Evolutionary conservation across 2,888 invertebrate genomes (phyloP).

Genomic region (Parnassius apollo): DNA sequence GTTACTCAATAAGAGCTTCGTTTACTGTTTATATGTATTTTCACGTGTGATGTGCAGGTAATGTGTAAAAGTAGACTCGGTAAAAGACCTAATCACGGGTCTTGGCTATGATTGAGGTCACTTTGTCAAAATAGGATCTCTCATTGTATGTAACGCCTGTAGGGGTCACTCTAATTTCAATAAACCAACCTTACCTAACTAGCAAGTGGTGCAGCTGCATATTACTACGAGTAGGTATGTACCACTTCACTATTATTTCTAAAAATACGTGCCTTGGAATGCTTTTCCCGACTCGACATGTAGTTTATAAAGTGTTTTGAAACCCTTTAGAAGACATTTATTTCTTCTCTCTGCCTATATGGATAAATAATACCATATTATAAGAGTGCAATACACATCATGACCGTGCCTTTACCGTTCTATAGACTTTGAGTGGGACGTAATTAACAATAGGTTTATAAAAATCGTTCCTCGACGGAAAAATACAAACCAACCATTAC

Average conservation of each 20-base stretch:
- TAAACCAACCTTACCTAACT: constrained; percentile 54
- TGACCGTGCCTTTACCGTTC: constrained; percentile 81
- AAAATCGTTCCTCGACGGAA: constrained; percentile 62
- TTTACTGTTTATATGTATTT: constrained; percentile 56
- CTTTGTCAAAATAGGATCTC: constrained; percentile 38
- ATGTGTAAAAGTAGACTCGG: constrained; percentile 31
- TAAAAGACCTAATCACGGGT: constrained; percentile 5
- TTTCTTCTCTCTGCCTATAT: constrained; percentile 75
- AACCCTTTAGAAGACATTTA: constrained; percentile 75
- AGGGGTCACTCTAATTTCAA: constrained; percentile 68
- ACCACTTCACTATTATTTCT: constrained; percentile 74
- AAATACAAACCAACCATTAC: constrained; percentile 59
- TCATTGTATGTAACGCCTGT: constrained; percentile 67
- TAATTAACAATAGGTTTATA: constrained; percentile 78
- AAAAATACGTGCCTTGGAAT: constrained; percentile 81
- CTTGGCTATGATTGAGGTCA: constrained; percentile 20
- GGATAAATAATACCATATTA: constrained; percentile 65
- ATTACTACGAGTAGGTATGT: constrained; percentile 47
- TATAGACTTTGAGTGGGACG: constrained; percentile 81
- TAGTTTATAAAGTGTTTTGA: constrained; percentile 77
- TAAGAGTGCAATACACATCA: constrained; percentile 79
- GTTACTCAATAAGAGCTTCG: constrained; percentile 67
- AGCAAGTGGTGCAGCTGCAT: constrained; percentile 51
- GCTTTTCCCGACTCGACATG: constrained; percentile 77
- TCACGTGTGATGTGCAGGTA: constrained; percentile 37